A percentile compares a stretch with the other conserved stretches of the same genome.
Conservation (phyloP, 2,888 invertebrate genomes). For the Leucoma salicis region DNA sequence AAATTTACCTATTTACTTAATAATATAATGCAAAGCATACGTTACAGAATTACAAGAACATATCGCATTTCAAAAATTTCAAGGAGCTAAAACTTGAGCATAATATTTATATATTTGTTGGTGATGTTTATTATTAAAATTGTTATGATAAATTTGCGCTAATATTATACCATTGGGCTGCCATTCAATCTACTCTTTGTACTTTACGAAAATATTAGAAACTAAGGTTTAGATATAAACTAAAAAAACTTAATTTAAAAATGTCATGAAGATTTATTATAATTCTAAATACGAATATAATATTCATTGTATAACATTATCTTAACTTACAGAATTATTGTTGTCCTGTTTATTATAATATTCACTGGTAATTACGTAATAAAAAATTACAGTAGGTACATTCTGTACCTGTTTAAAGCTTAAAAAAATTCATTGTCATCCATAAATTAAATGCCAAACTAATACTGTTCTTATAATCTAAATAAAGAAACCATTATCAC, state of each 20-base stretch:
- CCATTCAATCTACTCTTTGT: slow-evolving; percentile 8
- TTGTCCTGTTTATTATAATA: slow-evolving; percentile 14
- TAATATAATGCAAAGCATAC: no score
- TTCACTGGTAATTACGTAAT: slow-evolving; percentile 13
- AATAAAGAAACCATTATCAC: slow-evolving; percentile 36
- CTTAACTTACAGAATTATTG: slow-evolving; percentile 18
- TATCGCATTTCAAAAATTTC: no score
- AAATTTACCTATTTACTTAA: no score
- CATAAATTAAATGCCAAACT: slow-evolving; percentile 66
- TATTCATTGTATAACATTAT: slow-evolving; percentile 13
- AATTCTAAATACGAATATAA: slow-evolving; percentile 17
- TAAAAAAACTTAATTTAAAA: slow-evolving; percentile 3
- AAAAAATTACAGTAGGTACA: slow-evolving; percentile 19
- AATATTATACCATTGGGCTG: slow-evolving; percentile 1
- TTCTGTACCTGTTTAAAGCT: no score
- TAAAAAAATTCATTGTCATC: slow-evolving; percentile 34
- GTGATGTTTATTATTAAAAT: no score
- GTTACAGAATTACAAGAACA: no score
- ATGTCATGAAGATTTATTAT: slow-evolving; percentile 16
- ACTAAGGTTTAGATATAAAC: background rate
- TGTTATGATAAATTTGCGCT: background rate
- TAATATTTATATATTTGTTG: no score
- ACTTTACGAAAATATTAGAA: slow-evolving; percentile 12
- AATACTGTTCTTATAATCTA: slow-evolving; percentile 59
- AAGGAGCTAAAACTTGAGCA: no score